Evolutionary conservation across 2,113 vertebrate genomes (phyloP).

Genomic region (Myotis yumanensis): DNA sequence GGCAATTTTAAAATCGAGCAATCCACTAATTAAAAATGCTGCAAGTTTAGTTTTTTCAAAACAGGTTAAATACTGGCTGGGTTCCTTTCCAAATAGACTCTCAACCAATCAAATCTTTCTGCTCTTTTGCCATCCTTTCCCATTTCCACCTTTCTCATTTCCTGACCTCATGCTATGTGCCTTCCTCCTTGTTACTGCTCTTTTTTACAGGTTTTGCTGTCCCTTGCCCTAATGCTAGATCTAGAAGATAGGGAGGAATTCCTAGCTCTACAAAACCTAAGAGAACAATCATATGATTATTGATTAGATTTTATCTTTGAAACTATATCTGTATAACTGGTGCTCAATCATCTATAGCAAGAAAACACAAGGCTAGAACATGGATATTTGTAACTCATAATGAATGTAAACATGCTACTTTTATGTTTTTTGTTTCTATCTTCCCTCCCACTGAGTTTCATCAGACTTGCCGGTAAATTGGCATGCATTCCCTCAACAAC

Average conservation of each 20-base stretch:
- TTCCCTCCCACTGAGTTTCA: not conserved
- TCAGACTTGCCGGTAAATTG: not conserved
- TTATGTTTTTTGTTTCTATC: conserved; percentile 7
- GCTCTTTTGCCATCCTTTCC: conserved; percentile 61
- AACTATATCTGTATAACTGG: not conserved
- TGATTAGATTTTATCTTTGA: conserved; percentile 31
- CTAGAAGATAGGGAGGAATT: not conserved
- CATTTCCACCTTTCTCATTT: conserved; percentile 44
- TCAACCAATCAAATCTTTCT: conserved; percentile 60
- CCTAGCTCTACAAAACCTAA: conserved; percentile 10
- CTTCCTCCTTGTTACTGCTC: conserved; percentile 1
- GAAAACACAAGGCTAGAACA: not conserved
- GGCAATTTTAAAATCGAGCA: conserved; percentile 78
- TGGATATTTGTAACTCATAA: not conserved
- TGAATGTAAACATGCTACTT: conserved; percentile 7
- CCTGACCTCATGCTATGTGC: not conserved
- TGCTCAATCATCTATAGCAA: not conserved
- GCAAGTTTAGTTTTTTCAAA: conserved; percentile 75
- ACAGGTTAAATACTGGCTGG: conserved; percentile 78
- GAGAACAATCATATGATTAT: not conserved
- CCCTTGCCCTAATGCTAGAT: not conserved
- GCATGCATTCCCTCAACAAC: not conserved
- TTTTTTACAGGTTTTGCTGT: conserved; percentile 8
- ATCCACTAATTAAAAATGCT: conserved; percentile 79
- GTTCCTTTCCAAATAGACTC: conserved; percentile 70